Evolutionary conservation across 2,888 invertebrate species (phyloP).

Genomic region (Drosophila nigritarsus): DNA sequence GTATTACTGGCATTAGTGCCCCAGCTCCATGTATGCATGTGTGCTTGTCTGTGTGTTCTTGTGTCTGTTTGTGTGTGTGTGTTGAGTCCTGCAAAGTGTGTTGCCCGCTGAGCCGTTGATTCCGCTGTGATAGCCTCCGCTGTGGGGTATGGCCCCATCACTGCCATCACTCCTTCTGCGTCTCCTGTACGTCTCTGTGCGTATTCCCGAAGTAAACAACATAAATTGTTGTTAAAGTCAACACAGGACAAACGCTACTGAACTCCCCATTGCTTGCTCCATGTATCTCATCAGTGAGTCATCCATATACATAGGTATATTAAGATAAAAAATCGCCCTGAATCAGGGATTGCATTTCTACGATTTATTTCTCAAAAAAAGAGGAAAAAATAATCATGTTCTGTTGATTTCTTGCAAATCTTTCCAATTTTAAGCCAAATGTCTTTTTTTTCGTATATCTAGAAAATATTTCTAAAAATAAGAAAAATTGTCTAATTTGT

Average conservation of each 20-base stretch:
- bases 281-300: background rate
- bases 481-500: background rate
- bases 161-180: slow-evolving; percentile 15
- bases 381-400: too few species aligned
- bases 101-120: slow-evolving; percentile 40
- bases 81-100: slow-evolving; percentile 23
- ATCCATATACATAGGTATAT: background rate
- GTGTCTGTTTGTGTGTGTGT: slow-evolving; percentile 7
- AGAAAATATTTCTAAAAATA: background rate
- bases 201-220: slow-evolving; percentile 70
- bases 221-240: slow-evolving; percentile 77
- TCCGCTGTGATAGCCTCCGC: slow-evolving; percentile 15
- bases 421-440: background rate
- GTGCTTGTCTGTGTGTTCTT: background rate
- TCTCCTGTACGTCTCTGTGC: slow-evolving; percentile 33
- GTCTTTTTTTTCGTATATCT: background rate
- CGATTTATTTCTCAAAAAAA: background rate
- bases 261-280: slow-evolving; percentile 35
- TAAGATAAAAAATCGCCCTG: too few species aligned
- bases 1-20: slow-evolving; percentile 36
- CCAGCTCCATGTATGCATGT: slow-evolving; percentile 4
- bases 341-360: too few species aligned
- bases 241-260: slow-evolving; percentile 55
- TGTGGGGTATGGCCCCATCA: background rate
- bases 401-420: too few species aligned